A percentile compares a stretch with the other conserved stretches of the same genome.
Conservation (phyloP, 2,797 vertebrate genomes). For the Aulostomus chinensis region DNA sequence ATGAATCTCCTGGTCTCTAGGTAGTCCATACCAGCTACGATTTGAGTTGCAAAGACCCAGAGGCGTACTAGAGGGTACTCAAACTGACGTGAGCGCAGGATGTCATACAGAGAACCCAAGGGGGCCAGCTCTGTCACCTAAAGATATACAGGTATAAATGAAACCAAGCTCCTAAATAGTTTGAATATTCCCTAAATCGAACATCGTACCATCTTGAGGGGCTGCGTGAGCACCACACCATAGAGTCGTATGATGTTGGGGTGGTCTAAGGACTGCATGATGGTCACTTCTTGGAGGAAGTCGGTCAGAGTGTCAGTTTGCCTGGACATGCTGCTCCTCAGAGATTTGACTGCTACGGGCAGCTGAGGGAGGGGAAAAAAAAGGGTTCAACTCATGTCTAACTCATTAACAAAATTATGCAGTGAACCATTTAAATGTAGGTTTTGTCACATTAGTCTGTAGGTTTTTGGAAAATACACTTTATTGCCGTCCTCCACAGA, state of each 20-base stretch:
- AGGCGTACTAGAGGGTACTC: slow-evolving; percentile 81
- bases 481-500: no score
- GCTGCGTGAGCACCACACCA: slow-evolving; percentile 88
- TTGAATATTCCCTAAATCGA: no score
- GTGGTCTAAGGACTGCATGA: slow-evolving; percentile 89
- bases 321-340: slow-evolving; percentile 70
- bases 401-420: no score
- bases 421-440: neutral
- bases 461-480: no score
- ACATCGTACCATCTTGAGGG: slow-evolving; percentile 87
- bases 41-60: slow-evolving; percentile 86
- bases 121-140: slow-evolving; percentile 89
- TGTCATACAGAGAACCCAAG: slow-evolving; percentile 85
- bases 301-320: slow-evolving; percentile 80
- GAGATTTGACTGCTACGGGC: slow-evolving; percentile 82
- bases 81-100: slow-evolving; percentile 74
- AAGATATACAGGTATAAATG: neutral
- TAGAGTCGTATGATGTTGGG: slow-evolving; percentile 87
- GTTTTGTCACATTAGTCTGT: no score
- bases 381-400: no score
- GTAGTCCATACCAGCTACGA: slow-evolving; percentile 87
- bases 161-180: no score
- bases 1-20: slow-evolving; percentile 84
- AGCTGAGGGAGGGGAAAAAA: slow-evolving; percentile 59
- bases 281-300: slow-evolving; percentile 88